Evolutionary conservation across 1,140 invertebrate genomes (phyloP).

Genomic region (Drosophila repleta): DNA sequence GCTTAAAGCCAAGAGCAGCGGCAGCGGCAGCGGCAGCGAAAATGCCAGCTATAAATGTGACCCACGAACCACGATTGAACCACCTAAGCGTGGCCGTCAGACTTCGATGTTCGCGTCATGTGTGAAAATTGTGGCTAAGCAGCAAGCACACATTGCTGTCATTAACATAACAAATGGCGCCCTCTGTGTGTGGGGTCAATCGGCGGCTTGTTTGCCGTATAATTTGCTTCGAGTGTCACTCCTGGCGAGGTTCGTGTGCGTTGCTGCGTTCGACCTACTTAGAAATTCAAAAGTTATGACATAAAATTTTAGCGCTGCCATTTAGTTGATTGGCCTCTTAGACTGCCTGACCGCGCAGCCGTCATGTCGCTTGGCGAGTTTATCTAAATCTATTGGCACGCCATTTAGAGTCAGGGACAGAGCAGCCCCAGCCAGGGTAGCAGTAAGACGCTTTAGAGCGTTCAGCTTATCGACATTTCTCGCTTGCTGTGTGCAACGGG

Average conservation of each 20-base stretch:
- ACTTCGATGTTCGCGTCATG: conserved; percentile 41
- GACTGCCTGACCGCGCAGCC: conserved; percentile 24
- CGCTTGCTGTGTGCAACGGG: conserved; percentile 58
- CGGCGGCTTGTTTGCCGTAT: conserved; percentile 48
- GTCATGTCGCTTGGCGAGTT: conserved; percentile 41
- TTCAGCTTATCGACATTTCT: conserved; percentile 71
- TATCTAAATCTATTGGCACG: conserved; percentile 81
- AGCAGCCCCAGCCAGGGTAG: conserved; percentile 22
- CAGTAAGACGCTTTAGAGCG: conserved; percentile 71
- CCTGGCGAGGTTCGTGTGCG: conserved; percentile 18
- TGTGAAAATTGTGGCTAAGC: conserved; percentile 76
- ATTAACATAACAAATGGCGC: conserved; percentile 81
- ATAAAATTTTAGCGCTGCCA: conserved; percentile 80
- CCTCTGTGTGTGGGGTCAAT: conserved; percentile 28
- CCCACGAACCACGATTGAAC: conserved; percentile 48
- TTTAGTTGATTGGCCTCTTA: conserved; percentile 77
- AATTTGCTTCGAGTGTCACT: conserved; percentile 61
- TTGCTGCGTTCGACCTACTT: conserved; percentile 60
- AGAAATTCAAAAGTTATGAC: conserved; percentile 81
- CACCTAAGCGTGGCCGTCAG: conserved; percentile 47
- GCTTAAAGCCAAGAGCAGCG: conserved; percentile 32
- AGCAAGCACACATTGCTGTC: conserved; percentile 47
- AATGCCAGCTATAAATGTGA: conserved; percentile 7
- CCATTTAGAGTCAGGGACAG: conserved; percentile 24
- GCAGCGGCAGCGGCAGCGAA: conserved; percentile 9